phyloP scores from a whole-genome alignment of 30 jellyfish, hydroid and myxozoan species.

The Aurelia sp. region DNA sequence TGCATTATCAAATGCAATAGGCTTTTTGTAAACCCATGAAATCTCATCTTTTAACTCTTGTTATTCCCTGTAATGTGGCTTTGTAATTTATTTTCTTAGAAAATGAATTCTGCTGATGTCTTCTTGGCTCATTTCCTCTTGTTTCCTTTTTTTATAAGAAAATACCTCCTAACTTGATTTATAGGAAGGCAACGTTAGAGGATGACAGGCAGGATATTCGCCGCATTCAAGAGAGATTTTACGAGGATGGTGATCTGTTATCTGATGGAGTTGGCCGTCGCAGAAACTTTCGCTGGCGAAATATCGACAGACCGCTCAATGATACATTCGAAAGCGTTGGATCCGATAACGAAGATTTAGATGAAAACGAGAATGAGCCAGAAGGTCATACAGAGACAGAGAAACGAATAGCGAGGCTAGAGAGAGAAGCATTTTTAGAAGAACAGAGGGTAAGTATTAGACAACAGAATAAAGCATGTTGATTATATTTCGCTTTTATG shows the following conservation, averaged over 20 bases:
- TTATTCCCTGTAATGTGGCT: no score
- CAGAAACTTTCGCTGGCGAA: constrained; percentile 94
- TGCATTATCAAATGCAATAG: no score
- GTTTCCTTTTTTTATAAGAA: no score
- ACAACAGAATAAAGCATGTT: no score
- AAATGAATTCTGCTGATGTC: background rate
- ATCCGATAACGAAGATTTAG: constrained; percentile 72
- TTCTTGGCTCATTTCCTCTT: no score
- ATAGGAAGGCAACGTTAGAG: constrained; percentile 79
- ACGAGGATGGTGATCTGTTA: constrained; percentile 93
- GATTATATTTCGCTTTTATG: background rate
- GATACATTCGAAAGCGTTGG: constrained; percentile 31
- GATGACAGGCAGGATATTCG: constrained; percentile 88
- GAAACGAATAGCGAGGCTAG: constrained; percentile 72
- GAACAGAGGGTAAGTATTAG: constrained; percentile 69
- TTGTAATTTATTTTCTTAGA: no score
- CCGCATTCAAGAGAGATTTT: constrained; percentile 79
- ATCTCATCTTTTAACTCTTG: no score
- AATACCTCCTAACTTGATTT: background rate
- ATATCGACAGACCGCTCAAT: constrained; percentile 68
- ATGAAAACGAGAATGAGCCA: constrained; percentile 10
- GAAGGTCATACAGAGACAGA: constrained; percentile 31
- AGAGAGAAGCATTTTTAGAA: constrained; percentile 80
- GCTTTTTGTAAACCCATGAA: no score
- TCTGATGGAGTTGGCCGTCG: constrained; percentile 83